Evolutionary conservation across 2,113 vertebrate species (phyloP).

Genomic region (Ramphastos sulfuratus): DNA sequence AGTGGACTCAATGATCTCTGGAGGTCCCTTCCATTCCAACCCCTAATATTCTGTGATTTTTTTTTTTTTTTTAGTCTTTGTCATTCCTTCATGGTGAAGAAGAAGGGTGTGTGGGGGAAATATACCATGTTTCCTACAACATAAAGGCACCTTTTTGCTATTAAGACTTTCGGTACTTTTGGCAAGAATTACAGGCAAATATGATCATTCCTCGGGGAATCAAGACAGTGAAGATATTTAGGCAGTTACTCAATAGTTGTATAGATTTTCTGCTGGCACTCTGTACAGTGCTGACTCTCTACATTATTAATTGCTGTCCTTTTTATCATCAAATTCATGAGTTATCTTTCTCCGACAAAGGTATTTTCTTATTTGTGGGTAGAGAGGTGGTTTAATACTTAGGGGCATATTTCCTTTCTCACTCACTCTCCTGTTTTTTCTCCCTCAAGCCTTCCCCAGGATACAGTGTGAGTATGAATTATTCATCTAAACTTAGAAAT

Average conservation of each 20-base stretch:
- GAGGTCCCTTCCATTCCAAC: no score
- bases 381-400: not conserved
- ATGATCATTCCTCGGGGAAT: not conserved
- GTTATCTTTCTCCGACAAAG: constrained; percentile 11
- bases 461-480: not conserved
- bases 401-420: not conserved
- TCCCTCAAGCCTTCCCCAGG: not conserved
- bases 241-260: constrained; percentile 31
- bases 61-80: not conserved
- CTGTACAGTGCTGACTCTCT: not conserved
- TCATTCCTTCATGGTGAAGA: not conserved
- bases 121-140: accelerated
- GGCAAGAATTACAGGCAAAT: not conserved
- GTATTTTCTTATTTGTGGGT: not conserved
- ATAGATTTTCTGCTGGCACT: constrained; percentile 41
- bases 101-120: not conserved
- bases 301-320: constrained; percentile 13
- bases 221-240: constrained; percentile 11
- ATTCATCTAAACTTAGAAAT: constrained; percentile 23
- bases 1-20: no score
- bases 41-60: no score
- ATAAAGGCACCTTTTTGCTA: not conserved
- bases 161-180: not conserved
- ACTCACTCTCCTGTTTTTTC: not conserved
- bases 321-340: not conserved